A percentile compares a stretch with the other conserved stretches of the same genome.
phyloP scores from a whole-genome alignment of 2,797 vertebrate species.

The Danio kyathit region DNA sequence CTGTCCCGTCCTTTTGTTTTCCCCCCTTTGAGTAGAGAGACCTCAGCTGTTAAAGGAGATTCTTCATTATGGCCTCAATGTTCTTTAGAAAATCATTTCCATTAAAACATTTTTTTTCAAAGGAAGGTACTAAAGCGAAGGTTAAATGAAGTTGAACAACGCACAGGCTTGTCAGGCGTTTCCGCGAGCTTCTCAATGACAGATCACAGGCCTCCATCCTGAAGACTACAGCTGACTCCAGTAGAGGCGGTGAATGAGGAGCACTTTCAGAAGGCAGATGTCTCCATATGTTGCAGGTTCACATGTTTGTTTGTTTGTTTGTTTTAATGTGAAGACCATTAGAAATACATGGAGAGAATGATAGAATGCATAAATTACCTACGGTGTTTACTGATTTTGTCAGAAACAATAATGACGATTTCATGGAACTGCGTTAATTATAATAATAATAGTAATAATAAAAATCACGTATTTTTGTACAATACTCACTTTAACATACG shows the following conservation, averaged over 20 bases:
- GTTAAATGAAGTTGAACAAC: conserved; percentile 81
- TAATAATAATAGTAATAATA: too few relatives aligned
- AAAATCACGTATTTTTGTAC: too few relatives aligned
- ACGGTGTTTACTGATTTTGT: neutral
- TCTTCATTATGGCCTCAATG: conserved; percentile 86
- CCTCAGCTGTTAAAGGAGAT: conserved; percentile 86
- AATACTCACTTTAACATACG: too few relatives aligned
- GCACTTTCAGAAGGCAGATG: neutral
- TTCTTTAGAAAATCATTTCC: conserved; percentile 87
- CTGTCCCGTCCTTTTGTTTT: conserved; percentile 80
- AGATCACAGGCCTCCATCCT: conserved; percentile 57
- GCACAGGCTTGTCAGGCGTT: conserved; percentile 75
- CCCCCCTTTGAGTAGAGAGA: conserved; percentile 79
- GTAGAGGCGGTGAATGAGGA: neutral
- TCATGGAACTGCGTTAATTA: neutral
- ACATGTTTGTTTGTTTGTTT: neutral
- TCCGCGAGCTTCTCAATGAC: conserved; percentile 64
- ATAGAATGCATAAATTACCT: neutral
- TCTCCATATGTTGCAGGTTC: conserved; percentile 40
- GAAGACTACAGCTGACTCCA: conserved; percentile 45
- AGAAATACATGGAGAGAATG: neutral
- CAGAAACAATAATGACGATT: neutral
- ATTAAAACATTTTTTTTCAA: conserved; percentile 84
- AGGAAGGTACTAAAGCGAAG: conserved; percentile 83
- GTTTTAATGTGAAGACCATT: neutral